phyloP scores from a whole-genome alignment of 1,140 invertebrate species.

The Bombus impatiens region DNA sequence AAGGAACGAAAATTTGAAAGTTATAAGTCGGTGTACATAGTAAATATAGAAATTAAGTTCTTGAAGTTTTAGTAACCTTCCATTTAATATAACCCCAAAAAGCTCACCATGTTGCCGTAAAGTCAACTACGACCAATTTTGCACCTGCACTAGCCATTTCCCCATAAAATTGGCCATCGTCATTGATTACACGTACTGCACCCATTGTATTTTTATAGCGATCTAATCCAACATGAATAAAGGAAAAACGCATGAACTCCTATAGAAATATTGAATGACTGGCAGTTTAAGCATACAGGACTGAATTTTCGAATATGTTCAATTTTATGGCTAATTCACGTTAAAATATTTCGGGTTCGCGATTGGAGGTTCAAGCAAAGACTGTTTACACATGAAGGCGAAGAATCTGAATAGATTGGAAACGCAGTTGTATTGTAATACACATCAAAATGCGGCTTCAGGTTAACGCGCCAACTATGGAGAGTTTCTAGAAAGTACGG shows the following conservation, averaged over 20 bases:
- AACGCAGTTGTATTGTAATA: not conserved
- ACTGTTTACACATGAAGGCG: too few species aligned
- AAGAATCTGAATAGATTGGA: not conserved
- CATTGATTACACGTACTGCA: conserved; percentile 82
- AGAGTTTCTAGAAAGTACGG: not conserved
- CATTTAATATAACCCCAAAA: conserved; percentile 66
- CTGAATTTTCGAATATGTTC: not conserved
- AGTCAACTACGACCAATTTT: conserved; percentile 97
- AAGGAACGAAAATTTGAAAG: not conserved
- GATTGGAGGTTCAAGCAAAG: not conserved
- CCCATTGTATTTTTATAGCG: conserved; percentile 70
- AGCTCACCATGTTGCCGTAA: conserved; percentile 93
- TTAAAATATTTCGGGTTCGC: not conserved
- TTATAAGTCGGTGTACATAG: not conserved
- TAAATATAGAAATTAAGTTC: not conserved
- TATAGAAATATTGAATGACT: conserved; percentile 59
- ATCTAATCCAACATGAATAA: conserved; percentile 43
- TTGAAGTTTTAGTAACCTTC: not conserved
- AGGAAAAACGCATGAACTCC: not conserved
- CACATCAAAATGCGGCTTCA: not conserved
- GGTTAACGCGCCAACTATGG: not conserved
- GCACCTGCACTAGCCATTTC: conserved; percentile 91
- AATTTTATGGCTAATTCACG: conserved; percentile 3
- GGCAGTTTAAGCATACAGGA: conserved; percentile 54
- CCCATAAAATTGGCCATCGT: conserved; percentile 91